Percentiles rank a stretch among this genome's conserved stretches.
These are phyloP conservation scores for Nothura maculosa DNA, from an alignment of 2,797 vertebrate species.

Conservation along the genomic window DNA sequence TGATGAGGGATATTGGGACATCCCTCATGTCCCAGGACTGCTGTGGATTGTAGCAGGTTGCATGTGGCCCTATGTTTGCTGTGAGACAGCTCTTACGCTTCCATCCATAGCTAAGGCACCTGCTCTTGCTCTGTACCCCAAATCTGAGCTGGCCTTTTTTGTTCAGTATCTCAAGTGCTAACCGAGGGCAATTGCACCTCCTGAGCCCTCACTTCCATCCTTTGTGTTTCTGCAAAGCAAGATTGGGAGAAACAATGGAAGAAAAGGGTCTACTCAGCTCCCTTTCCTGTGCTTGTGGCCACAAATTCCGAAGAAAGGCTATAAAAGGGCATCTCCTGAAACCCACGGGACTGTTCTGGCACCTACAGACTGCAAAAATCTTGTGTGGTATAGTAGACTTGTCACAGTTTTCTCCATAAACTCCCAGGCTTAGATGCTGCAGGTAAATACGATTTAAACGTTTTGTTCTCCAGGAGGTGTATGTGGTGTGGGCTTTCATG, in stretches of 20 bases:
- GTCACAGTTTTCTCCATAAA: not conserved
- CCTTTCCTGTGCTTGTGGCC: not conserved
- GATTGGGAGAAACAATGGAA: slow-evolving; percentile 2
- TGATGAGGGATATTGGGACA: accelerated
- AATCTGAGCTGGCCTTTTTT: not conserved
- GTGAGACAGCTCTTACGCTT: not conserved
- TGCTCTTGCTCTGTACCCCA: not conserved
- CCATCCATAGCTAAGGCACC: not conserved
- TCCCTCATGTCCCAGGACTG: not conserved
- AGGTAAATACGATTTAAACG: not conserved
- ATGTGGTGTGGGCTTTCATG: not conserved
- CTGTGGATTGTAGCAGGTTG: not conserved
- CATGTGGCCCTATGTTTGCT: not conserved
- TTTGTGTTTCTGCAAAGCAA: not conserved
- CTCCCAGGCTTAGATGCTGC: not conserved
- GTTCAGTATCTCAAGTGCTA: not conserved
- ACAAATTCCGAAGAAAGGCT: not conserved
- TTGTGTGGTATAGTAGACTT: not conserved
- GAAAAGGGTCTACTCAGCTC: not conserved
- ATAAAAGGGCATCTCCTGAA: not conserved
- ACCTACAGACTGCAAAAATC: not conserved
- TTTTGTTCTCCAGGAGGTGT: not conserved
- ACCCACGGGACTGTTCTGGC: not conserved
- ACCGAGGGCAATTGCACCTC: not conserved
- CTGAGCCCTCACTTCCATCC: not conserved